Base-by-base conservation (phyloP, 2,113 vertebrate species). In the Pelvicachromis taeniatus region DNA sequence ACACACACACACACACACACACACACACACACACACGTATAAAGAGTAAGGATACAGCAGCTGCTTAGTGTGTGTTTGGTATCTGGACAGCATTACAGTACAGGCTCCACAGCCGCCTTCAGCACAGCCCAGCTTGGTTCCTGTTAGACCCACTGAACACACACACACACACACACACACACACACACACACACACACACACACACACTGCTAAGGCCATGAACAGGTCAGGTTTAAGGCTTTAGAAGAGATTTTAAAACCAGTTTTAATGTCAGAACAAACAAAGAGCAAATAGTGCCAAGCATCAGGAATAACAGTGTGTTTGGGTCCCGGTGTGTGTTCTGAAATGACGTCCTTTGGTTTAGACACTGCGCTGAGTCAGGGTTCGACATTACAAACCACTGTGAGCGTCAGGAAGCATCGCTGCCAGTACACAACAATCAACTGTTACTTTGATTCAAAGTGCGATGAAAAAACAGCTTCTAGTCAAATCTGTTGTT, bases 101-200 rank as follows among this genome's bases (percentile, higher is more conserved):
- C 98, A 99, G 50, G 98, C 97, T 4, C 98, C 98, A 81, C 98
- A 99, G 80, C 98, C 97, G 1, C 98, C 98, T 94, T 99, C 98
- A 90, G 97, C 97, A 88, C 98, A 99, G 80, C 97, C 98, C 59
- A 99, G 96, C 81, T 99, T 99, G 53, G 98, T 98, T 73, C 98
- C 98, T 7, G 96, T 96, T 7, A 99, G 91, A 26, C 96, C 96
- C 96, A 99, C 98, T 99, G 92, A 6, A 33, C 6, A 87, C 77
- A 89, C 17, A 87, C 16, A 87, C 19, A 87, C 33, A 73, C 53
- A 63, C 73, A 80, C 50, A 80, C 53, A 82, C 11, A 82, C 23
- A 35, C 63, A 78, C 21, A 78, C 14, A 56, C 61, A 26, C 26
- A 26, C 26, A 26, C 26, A 26, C 26, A 26, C 26, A 26, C 26